Base-by-base conservation (phyloP, 2,888 invertebrate species). In the Drosophila mercatorum region DNA sequence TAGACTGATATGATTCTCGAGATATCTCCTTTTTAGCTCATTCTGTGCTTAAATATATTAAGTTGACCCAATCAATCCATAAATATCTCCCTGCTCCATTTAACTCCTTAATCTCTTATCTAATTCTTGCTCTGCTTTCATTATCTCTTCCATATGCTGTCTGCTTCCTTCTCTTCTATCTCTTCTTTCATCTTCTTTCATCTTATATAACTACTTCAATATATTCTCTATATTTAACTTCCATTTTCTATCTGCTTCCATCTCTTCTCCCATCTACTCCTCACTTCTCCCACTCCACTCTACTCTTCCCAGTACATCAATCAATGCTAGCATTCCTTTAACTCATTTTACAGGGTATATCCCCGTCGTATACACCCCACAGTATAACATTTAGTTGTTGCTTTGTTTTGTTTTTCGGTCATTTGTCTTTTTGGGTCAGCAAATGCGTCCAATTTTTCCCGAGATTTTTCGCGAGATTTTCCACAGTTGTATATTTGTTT, bases 391-490 rank as follows among this genome's bases (percentile, higher is more conserved):
- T 51, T 51, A 36, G 5, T 36, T 51, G 28, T 46, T 51, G 49
- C 26, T 55, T 64, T 55, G 5, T 44, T 67, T 49, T 57, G 34
- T 40, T 49, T 62, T 68, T 77, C 56, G 70, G 70, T 68, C 73
- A 81, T 79, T 78, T 78, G 80, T 78, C 81, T 78, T 78, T 78
- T 78, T 78, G 78, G 81, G 78, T 80, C 78, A 80, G 80, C 67
- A 78, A 78, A 79, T 80, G 72, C 81, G 78, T 80, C 67, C 78
- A 70, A 81, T 77, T 79, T 79, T 79, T 77, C 81, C 78, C 78
- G 73, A 36, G 51, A 51, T 51, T 51, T 51, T 51, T 51, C 78
- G 78, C 78, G 70, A 79, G 81, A 77, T 80, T 80, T 80, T 68
- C 78, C 62, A 73, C 78, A 80, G 64, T 75, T 75, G 64, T 75